phyloP scores from a whole-genome alignment of 2,888 invertebrate species.

The Ophion costatus region DNA sequence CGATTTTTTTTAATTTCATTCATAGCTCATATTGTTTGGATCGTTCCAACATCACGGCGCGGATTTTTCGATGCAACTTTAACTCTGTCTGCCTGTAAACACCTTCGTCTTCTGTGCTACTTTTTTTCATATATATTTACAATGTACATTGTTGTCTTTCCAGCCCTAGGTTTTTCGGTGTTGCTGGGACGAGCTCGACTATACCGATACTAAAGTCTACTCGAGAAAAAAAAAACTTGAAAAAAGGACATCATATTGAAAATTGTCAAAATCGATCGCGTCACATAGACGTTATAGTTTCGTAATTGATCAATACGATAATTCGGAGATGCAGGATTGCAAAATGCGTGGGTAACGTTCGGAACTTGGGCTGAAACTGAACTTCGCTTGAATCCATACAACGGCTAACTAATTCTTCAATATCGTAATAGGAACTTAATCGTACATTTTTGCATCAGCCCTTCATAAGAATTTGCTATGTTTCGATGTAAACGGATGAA shows the following conservation, averaged over 20 bases:
- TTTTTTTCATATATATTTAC: conserved; percentile 77
- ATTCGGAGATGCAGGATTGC: background rate
- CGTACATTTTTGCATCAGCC: conserved; percentile 69
- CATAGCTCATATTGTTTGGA: conserved; percentile 8
- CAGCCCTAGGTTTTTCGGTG: conserved; percentile 78
- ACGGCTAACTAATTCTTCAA: conserved; percentile 75
- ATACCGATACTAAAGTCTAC: conserved; percentile 21
- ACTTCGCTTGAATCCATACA: conserved; percentile 71
- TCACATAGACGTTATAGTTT: background rate
- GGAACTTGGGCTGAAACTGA: conserved; percentile 64
- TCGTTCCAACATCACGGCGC: conserved; percentile 40
- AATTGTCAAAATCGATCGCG: conserved; percentile 11
- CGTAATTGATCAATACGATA: conserved; percentile 1
- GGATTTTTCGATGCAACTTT: conserved; percentile 75
- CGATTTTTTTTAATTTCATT: background rate
- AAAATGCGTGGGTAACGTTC: conserved; percentile 11
- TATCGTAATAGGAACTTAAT: conserved; percentile 79
- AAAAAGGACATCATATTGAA: background rate
- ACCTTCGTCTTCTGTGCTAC: conserved; percentile 76
- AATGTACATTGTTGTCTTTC: conserved; percentile 81
- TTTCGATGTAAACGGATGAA: conserved; percentile 24
- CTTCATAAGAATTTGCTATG: background rate
- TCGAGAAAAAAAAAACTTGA: background rate
- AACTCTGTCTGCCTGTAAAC: conserved; percentile 78
- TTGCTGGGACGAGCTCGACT: conserved; percentile 71